Evolutionary conservation across 2,797 vertebrate genomes (phyloP), one percentile per base, ranked within the genome.

Genomic region (Buceros bicornis): DNA sequence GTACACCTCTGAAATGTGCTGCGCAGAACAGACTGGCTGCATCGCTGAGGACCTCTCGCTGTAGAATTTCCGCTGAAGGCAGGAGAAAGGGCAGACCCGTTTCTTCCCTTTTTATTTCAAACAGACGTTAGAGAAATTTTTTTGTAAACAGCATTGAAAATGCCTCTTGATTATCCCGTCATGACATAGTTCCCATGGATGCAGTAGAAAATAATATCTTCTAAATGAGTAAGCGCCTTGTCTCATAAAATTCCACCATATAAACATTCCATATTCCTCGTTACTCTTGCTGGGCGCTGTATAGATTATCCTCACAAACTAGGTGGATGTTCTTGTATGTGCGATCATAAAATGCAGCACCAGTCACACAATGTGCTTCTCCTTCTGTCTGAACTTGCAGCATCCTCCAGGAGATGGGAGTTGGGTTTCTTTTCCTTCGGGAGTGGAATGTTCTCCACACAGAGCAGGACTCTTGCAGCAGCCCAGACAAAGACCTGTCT

Each of bases 101-200:
- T 89, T 56, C 53, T 90, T 80, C 80, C 43, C 79, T 16, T 20
- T 79, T 85, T 31, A 25, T 79, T 93, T 86, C 82, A 92, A 93
- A 79, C 3, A 1, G 1, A 33, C 13, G 20, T 10, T 82, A 58
- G 12, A 64, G 43, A 48, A 42, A 24, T 29, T 62, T 35, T 82
- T 67, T 53, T 56, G 12, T 18, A 37, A 69, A 40, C 33, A 48
- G 11, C 37, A 42, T 26, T 60, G 54, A 66, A 89, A 90, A 82
- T 33, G 22, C 25, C 17, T 72, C 56, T 58, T 80, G 42, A 65
- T 79, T 92, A 53, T 78, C 37, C 31, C 22, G 50, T 72, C 33
- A 10, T 29, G 17, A 37, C 42, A 15, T 31, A 76, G 14, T 51
- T 66, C n/a, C 73, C 33, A 73, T n/a, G 24, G 18, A 71, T 43